These are phyloP conservation scores for Drosophila eohydei DNA, from an alignment of 2,888 invertebrate genomes.

Conservation along the genomic window DNA sequence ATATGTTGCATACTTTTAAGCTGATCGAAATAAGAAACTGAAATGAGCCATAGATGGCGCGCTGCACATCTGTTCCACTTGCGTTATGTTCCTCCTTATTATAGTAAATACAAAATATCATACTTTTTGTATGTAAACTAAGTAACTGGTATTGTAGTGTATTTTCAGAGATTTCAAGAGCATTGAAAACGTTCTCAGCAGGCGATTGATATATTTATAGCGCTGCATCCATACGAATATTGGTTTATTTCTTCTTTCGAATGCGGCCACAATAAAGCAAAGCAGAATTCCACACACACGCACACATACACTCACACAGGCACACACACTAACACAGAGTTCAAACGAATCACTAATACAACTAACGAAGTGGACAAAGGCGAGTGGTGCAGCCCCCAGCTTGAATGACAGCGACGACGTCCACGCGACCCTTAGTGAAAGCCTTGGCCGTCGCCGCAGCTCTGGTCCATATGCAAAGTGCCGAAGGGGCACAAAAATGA, in stretches of 20 bases:
- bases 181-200: background rate
- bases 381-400: conserved; percentile 2
- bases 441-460: conserved; percentile 14
- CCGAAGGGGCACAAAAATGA: conserved; percentile 55
- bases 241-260: background rate
- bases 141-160: too few species aligned
- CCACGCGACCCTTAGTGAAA: conserved; percentile 27
- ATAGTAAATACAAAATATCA: too few species aligned
- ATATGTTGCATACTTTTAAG: conserved; percentile 34
- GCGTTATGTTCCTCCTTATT: too few species aligned
- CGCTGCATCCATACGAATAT: background rate
- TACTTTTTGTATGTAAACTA: too few species aligned
- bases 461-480: conserved; percentile 52
- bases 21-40: background rate
- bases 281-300: background rate
- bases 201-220: background rate
- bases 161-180: background rate
- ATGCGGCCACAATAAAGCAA: background rate
- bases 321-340: conserved; percentile 13
- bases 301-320: background rate
- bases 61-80: background rate
- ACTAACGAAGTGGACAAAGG: conserved; percentile 75
- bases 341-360: conserved; percentile 70
- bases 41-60: conserved; percentile 46
- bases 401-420: conserved; percentile 40